Evolutionary conservation across 2,113 vertebrate species (phyloP).

Genomic region (Eretmochelys imbricata): DNA sequence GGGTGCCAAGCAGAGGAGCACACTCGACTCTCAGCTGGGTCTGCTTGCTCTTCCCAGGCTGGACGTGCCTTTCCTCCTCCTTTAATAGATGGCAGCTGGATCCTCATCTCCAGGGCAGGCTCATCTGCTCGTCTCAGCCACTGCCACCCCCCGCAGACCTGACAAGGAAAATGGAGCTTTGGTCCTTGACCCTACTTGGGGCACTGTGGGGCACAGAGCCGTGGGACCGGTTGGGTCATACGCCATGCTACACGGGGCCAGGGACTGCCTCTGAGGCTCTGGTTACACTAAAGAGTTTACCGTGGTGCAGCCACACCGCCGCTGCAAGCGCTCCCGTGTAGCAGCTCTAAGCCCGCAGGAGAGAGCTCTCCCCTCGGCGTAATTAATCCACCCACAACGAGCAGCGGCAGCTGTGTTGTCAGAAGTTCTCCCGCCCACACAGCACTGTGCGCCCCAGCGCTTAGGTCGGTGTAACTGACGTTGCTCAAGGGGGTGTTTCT

Average conservation of each 20-base stretch:
- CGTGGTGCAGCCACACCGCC: too few relatives aligned
- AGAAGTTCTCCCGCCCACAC: too few relatives aligned
- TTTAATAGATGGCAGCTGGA: not conserved
- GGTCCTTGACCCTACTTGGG: not conserved
- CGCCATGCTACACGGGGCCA: not conserved
- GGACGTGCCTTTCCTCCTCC: not conserved
- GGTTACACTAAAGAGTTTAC: too few relatives aligned
- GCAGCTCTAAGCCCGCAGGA: too few relatives aligned
- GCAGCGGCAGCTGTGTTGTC: too few relatives aligned
- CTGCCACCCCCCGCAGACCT: not conserved
- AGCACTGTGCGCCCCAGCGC: too few relatives aligned
- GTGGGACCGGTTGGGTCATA: not conserved
- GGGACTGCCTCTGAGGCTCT: not conserved
- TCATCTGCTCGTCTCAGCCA: not conserved
- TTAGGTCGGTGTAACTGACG: too few relatives aligned
- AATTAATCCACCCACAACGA: too few relatives aligned
- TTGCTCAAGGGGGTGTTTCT: too few relatives aligned
- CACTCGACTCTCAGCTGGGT: not conserved
- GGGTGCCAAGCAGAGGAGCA: not conserved
- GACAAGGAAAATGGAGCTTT: not conserved
- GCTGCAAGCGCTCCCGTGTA: too few relatives aligned
- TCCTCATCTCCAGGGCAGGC: not conserved
- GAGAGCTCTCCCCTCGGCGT: too few relatives aligned
- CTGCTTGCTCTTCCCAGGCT: rapidly evolving
- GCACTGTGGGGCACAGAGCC: not conserved